Evolutionary conservation across 1,140 invertebrate genomes (phyloP), one percentile per base, ranked within the genome.

Genomic region (Metaphire vulgaris): DNA sequence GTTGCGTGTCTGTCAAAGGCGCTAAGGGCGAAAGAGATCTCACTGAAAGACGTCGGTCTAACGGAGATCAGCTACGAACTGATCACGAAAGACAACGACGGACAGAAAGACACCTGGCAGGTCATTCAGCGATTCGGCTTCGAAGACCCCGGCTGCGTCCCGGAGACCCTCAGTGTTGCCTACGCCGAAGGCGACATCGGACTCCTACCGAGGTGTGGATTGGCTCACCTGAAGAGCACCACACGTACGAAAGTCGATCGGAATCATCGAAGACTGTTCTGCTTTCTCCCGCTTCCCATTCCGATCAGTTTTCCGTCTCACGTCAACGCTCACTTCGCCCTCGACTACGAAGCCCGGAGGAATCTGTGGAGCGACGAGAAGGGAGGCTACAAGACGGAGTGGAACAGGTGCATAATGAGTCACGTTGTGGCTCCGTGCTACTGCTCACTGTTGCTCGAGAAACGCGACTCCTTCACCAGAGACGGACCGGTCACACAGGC

Each of bases 251-350:
- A 16, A 66, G 1, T 21, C n/a, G 68, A 0, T 12, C 69, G 33
- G 34, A 12, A 29, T 26, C 56, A 66, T 28, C 21, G 29, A 29
- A 80, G 79, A 70, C 79, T 79, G 6, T 85, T 82, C 77, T 84
- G 83, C 73, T 82, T 82, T 75, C 79, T 85, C 14, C 84, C 84
- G n/a, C 76, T 85, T 1, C 82, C 83, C 31, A 74, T 81, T 12
- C 31, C 77, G 26, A 83, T 81, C 21, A 77, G 79, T 26, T 69
- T 85, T 15, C 83, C 84, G 26, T 76, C 82, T 28, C 81, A 85
- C 71, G 79, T 85, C 14, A 83, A 85, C 81, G 84, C 82, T 1
- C 80, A 84, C 72, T 85, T 85, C 80, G 82, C 81, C 33, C 72
- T 85, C 21, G 83, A 82, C 73, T 80, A 82, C 72, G 84, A 84